These are phyloP conservation scores for Oostethus manadensis DNA, from an alignment of 2,113 vertebrate species.

Conservation along the genomic window DNA sequence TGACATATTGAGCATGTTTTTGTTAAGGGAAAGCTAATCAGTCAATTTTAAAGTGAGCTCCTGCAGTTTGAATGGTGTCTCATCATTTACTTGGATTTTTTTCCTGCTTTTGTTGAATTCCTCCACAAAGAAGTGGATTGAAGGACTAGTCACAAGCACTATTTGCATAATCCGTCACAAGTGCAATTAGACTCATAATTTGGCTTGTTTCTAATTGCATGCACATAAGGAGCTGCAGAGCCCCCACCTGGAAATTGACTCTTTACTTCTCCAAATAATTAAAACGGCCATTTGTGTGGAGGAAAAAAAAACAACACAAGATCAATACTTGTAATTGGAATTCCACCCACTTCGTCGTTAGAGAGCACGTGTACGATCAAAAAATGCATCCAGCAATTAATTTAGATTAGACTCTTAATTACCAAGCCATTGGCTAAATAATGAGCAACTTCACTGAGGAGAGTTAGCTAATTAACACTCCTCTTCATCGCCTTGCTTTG, in stretches of 20 bases:
- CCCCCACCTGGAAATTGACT: conserved; percentile 65
- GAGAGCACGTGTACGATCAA: conserved; percentile 63
- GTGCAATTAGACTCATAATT: conserved; percentile 90
- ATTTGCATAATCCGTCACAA: conserved; percentile 80
- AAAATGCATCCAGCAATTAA: conserved; percentile 93
- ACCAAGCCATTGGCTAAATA: conserved; percentile 96
- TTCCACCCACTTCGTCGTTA: conserved; percentile 72
- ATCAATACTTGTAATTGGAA: conserved; percentile 82
- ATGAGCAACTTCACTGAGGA: conserved; percentile 98
- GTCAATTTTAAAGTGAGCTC: conserved; percentile 98
- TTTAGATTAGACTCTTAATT: conserved; percentile 99
- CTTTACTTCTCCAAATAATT: conserved; percentile 83
- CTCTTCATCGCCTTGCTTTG: conserved; percentile 97
- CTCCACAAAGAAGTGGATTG: conserved; percentile 89
- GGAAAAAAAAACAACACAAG: conserved; percentile 29
- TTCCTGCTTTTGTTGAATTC: conserved; percentile 43
- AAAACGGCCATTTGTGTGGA: conserved; percentile 74
- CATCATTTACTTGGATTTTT: neutral
- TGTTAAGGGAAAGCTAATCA: conserved; percentile 94
- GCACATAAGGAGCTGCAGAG: conserved; percentile 21
- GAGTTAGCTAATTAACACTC: conserved; percentile 99
- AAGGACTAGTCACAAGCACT: conserved; percentile 78
- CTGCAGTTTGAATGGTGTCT: conserved; percentile 65
- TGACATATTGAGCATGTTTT: conserved; percentile 97
- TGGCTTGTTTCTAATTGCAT: conserved; percentile 79